Base-by-base conservation (phyloP, 2,888 invertebrate species). In the Dexiosoma caninum region DNA sequence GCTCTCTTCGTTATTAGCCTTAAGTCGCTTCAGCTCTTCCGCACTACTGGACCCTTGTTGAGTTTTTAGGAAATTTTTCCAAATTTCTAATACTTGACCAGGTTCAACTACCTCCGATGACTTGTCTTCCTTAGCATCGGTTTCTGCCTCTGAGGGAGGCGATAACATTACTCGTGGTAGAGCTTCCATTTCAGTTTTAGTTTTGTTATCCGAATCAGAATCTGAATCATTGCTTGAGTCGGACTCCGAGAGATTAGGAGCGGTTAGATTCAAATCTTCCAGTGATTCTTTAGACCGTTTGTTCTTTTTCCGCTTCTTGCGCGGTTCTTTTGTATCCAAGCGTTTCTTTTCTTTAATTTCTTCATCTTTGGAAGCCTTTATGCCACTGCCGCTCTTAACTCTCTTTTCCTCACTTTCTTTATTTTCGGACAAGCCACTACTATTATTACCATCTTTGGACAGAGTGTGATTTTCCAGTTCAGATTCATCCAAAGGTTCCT, bases 241-340 rank as follows among this genome's bases (percentile, higher is more conserved):
- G 87, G 95, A 95, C 86, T 96, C 96, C 0, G 96, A 96, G 46
- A 96, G 91, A 91, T 96, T 96, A 46, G 96, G 91, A 2, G 95
- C 96, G 2, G 95, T 96, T 69, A 96, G 91, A 90, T 96, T 93
- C 1, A 94, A 92, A 86, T 94, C 94, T 4, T 93, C 92, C 64
- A 89, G 71, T 5, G 87, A 87, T 60, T 89, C 89, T 74, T 89
- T 89, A 32, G 85, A 86, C 2, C 87, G 85, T 64, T 89, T 90
- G 53, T 86, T 87, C 74, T 88, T 89, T 66, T 90, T 90, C 5
- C 79, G 78, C 32, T 88, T 87, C 83, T 89, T 91, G n/a, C 87
- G 87, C 64, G 85, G 86, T 10, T 77, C 57, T 23, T 82, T 62
- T 21, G 40, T 49, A 8, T 44, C 64, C 42, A n/a, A 37, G 37